Evolutionary conservation across 2,888 invertebrate genomes (phyloP).

Genomic region (Exephanes ischioxanthus): DNA sequence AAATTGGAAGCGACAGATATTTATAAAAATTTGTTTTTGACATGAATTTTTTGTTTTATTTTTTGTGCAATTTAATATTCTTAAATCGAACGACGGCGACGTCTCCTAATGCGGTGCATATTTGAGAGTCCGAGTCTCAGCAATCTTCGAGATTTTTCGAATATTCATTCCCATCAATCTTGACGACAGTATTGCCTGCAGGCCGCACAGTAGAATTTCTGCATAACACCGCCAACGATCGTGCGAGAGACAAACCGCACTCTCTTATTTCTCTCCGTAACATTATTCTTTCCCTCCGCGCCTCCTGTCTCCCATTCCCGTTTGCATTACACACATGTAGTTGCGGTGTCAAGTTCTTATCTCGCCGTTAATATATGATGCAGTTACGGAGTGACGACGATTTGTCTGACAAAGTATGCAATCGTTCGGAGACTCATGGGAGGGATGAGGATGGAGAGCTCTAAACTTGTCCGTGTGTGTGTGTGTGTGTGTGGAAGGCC

Average conservation of each 20-base stretch:
- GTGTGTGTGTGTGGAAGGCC: slow-evolving; percentile 14
- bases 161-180: slow-evolving; percentile 30
- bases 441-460: slow-evolving; percentile 7
- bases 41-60: no score
- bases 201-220: slow-evolving; percentile 19
- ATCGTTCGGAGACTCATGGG: slow-evolving; percentile 17
- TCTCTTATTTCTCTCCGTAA: slow-evolving; percentile 31
- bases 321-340: slow-evolving; percentile 30
- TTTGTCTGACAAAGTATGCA: slow-evolving; percentile 57
- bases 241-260: slow-evolving; percentile 15
- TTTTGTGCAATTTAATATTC: no score
- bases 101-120: neutral
- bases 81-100: no score
- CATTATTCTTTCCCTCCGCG: slow-evolving; percentile 35
- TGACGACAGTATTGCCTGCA: neutral
- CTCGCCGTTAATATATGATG: slow-evolving; percentile 50
- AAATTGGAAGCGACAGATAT: no score
- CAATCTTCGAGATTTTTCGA: slow-evolving; percentile 14
- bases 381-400: slow-evolving; percentile 49
- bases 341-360: slow-evolving; percentile 56
- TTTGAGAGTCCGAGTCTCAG: neutral
- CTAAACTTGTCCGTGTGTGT: slow-evolving; percentile 13
- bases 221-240: neutral
- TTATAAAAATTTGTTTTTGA: no score
- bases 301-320: slow-evolving; percentile 21